Evolutionary conservation across 2,797 vertebrate species (phyloP).

Genomic region (Epinephelus malabaricus): DNA sequence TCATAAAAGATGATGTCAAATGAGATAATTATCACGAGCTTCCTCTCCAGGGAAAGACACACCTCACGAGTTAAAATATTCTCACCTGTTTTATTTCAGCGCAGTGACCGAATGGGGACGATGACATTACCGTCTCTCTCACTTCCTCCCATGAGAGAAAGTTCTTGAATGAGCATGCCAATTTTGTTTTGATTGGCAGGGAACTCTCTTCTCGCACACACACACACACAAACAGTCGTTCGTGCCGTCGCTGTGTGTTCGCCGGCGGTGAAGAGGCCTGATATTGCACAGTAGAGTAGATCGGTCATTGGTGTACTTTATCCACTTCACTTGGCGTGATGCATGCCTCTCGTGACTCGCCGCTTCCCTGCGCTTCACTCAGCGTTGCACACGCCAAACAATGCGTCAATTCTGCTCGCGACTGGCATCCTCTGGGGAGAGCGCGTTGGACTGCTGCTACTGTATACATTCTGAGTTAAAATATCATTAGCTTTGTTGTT

Average conservation of each 20-base stretch:
- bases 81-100: constrained; percentile 41
- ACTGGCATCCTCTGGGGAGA: constrained; percentile 75
- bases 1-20: constrained; percentile 29
- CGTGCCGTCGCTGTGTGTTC: constrained; percentile 55
- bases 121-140: constrained; percentile 21
- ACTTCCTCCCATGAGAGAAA: constrained; percentile 54
- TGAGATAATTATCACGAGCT: constrained; percentile 19
- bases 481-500: constrained; percentile 86
- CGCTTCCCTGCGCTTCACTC: constrained; percentile 79
- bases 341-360: constrained; percentile 85
- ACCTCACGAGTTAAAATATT: background rate
- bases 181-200: constrained; percentile 72
- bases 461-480: constrained; percentile 76
- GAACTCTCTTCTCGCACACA: constrained; percentile 25
- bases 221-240: constrained; percentile 48
- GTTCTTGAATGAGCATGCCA: constrained; percentile 52
- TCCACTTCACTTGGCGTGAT: constrained; percentile 83
- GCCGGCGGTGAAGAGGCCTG: constrained; percentile 59
- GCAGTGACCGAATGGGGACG: background rate
- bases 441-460: constrained; percentile 59
- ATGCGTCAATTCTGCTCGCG: constrained; percentile 72
- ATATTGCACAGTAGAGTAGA: constrained; percentile 83
- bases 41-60: constrained; percentile 12
- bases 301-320: constrained; percentile 78
- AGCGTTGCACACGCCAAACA: constrained; percentile 75